A percentile compares a stretch with the other conserved stretches of the same genome.
These are phyloP conservation scores for Mixornis gularis DNA, from an alignment of 2,113 vertebrate species.

Conservation along the genomic window DNA sequence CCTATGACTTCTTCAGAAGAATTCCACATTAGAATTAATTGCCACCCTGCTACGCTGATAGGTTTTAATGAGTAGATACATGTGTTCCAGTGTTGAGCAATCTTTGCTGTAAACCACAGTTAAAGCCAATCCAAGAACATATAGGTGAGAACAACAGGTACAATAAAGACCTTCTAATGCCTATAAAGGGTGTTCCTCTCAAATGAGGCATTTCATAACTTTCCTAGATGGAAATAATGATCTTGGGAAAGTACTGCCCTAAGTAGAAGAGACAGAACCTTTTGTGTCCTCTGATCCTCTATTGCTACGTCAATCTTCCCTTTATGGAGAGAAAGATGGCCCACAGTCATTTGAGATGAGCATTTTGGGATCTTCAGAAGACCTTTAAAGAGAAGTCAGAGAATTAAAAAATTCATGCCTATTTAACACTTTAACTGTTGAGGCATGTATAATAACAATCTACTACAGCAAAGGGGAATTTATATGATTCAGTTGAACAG, in stretches of 20 bases:
- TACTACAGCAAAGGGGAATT: background rate
- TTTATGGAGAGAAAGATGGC: background rate
- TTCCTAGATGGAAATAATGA: background rate
- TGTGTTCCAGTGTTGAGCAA: background rate
- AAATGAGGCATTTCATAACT: background rate
- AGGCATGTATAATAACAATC: background rate
- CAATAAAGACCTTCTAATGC: background rate
- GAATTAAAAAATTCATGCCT: background rate
- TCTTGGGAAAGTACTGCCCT: background rate
- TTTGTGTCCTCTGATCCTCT: background rate
- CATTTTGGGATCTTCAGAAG: background rate
- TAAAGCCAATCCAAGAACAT: background rate
- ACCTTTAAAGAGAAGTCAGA: background rate
- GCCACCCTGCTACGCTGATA: background rate
- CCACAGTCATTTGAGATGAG: background rate
- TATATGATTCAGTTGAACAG: background rate
- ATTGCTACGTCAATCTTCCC: background rate
- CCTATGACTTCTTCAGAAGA: background rate
- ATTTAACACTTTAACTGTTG: background rate
- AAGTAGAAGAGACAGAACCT: background rate
- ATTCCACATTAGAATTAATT: background rate
- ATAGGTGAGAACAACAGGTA: background rate
- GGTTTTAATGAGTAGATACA: background rate
- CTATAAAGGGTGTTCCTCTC: background rate
- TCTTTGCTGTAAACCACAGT: background rate